Conservation (phyloP, 1,140 invertebrate genomes). For the Choristoneura fumiferana region DNA sequence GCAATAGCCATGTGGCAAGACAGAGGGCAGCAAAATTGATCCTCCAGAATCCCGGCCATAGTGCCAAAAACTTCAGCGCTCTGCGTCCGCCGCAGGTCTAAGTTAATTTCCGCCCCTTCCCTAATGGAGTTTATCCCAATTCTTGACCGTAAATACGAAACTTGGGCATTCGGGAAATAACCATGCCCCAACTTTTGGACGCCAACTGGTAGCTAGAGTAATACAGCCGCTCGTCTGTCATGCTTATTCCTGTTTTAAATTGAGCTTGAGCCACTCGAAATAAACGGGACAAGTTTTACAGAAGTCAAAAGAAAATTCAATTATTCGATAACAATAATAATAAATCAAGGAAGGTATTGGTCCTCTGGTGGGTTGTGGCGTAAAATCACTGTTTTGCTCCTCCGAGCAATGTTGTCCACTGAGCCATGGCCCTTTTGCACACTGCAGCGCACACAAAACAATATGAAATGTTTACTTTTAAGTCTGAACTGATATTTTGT, state of each 20-base stretch:
- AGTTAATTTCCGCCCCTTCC: constrained; percentile 55
- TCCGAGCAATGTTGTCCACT: too few relatives aligned
- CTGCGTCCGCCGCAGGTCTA: constrained; percentile 44
- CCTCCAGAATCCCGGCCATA: not conserved
- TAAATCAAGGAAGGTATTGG: too few relatives aligned
- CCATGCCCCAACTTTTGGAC: constrained; percentile 17
- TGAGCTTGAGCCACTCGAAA: constrained; percentile 14
- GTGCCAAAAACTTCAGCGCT: not conserved
- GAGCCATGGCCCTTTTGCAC: too few relatives aligned
- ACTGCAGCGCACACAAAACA: too few relatives aligned
- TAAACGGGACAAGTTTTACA: constrained; percentile 5
- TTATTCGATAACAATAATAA: too few relatives aligned
- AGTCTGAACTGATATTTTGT: too few relatives aligned
- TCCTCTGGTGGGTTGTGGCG: too few relatives aligned
- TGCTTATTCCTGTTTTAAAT: constrained; percentile 32
- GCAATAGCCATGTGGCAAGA: too few relatives aligned
- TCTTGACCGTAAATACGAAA: constrained; percentile 35
- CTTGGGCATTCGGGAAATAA: constrained; percentile 31
- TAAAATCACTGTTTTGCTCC: too few relatives aligned
- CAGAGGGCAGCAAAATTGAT: constrained; percentile 3
- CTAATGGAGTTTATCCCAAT: constrained; percentile 49
- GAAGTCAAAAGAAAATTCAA: constrained; percentile 6
- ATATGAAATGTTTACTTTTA: too few relatives aligned
- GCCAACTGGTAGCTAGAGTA: not conserved
- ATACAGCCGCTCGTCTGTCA: not conserved